phyloP scores from a whole-genome alignment of 2,113 vertebrate genomes.

The Dinomys branickii region DNA sequence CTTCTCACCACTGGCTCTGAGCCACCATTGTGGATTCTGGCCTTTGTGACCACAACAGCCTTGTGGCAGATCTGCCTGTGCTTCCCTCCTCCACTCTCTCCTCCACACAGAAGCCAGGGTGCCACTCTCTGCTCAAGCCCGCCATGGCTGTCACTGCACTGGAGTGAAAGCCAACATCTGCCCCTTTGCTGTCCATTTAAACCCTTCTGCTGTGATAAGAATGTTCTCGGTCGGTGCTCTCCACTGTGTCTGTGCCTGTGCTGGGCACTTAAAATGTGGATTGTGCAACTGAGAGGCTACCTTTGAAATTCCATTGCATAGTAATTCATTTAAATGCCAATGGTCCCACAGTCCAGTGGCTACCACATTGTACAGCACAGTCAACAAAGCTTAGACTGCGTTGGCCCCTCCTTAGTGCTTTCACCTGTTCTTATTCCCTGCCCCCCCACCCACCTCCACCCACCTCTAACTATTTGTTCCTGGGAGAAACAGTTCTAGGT shows the following conservation, averaged over 20 bases:
- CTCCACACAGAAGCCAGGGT: background rate
- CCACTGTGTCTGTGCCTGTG: rapidly evolving
- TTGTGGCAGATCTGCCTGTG: background rate
- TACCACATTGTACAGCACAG: rapidly evolving
- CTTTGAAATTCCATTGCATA: background rate
- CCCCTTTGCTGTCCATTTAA: background rate
- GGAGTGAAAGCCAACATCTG: rapidly evolving
- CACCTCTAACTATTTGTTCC: background rate
- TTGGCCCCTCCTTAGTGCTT: background rate
- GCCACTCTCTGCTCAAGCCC: background rate
- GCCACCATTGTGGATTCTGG: rapidly evolving
- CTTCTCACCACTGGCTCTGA: background rate
- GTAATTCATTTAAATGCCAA: background rate
- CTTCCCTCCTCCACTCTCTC: background rate
- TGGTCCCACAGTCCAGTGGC: background rate
- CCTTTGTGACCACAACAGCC: rapidly evolving
- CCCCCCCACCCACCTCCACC: too few species aligned
- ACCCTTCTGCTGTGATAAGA: background rate
- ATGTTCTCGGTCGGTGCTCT: too few species aligned
- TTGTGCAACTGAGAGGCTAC: background rate
- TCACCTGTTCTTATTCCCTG: background rate
- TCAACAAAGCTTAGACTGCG: background rate
- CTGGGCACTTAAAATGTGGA: background rate
- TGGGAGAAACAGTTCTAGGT: background rate
- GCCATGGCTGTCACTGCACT: background rate